Base-by-base conservation (phyloP, 2,888 invertebrate genomes). In the Caenorhabditis sp. region DNA sequence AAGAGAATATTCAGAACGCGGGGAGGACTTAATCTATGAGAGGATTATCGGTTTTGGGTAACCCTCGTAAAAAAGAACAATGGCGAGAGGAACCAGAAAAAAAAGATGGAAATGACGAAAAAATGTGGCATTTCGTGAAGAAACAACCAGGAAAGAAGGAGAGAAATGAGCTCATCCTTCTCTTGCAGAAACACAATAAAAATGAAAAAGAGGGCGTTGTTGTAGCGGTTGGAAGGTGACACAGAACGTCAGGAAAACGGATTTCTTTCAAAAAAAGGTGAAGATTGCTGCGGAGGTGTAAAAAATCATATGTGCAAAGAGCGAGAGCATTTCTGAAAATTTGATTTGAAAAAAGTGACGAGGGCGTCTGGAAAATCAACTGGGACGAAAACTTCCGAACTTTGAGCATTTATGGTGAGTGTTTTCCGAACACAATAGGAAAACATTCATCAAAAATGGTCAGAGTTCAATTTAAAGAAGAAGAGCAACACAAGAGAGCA, bases 11-110 rank as follows among this genome's bases (percentile, higher is more conserved):
- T 63, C 68, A 49, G 68, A 51, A 54, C 8, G 28, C 24, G 19
- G 35, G 26, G 54, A 24, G 38, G 38, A 68, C 54, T 38, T 68
- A 68, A 68, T 68, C 68, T 68, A 54, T 49, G 19, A 51, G 19
- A 38, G 68, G 68, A 68, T 68, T 54, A 68, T 68, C 68, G 38
- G 22, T 54, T 66, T 66, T 54, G 10, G n/a, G 44, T 26, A 64
- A 66, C 66, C 66, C 31, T 47, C 49, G 51, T 66, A 49, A 66
- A 66, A n/a, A 22, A 12, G 49, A 66, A 49, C n/a, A 24, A 66
- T 51, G 47, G 22, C 24, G 26, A 16, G 41, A n/a, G n/a, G 47
- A n/a, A 26, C 49, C 12, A 49, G 24, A 51, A 35, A 19, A 4
- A 28, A 72, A 59, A 31, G 59, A 59, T 59, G 19, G 22, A 56